Percentiles rank a stretch among this genome's conserved stretches.
These are phyloP conservation scores for Drosophila tristis DNA, from an alignment of 1,140 invertebrate species.

Conservation along the genomic window DNA sequence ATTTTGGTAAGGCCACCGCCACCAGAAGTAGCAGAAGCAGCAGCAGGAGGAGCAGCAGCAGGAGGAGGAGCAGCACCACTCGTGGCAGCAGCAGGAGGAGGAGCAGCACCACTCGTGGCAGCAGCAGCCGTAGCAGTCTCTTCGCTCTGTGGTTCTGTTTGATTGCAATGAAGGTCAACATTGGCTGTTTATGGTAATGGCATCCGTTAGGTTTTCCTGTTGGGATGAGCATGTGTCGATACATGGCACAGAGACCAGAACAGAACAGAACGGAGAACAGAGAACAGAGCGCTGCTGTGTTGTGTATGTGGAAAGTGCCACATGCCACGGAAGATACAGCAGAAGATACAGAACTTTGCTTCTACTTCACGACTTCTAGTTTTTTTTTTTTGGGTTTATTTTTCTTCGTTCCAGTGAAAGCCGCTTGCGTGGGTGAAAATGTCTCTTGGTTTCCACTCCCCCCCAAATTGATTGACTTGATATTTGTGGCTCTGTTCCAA, in stretches of 20 bases:
- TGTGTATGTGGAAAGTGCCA: slow-evolving; percentile 12
- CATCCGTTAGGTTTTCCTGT: slow-evolving; percentile 81
- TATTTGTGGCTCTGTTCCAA: not conserved
- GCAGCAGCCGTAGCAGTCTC: slow-evolving; percentile 29
- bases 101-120: slow-evolving; percentile 5
- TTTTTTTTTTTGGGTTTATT: not conserved
- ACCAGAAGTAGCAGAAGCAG: slow-evolving; percentile 33
- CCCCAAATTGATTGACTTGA: not conserved
- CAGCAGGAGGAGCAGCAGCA: too few species aligned
- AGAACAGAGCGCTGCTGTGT: not conserved
- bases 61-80: too few species aligned
- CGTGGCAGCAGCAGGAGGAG: not conserved
- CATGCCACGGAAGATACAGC: slow-evolving; percentile 15
- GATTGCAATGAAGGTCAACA: slow-evolving; percentile 80
- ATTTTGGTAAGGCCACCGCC: slow-evolving; percentile 63
- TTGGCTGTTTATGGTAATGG: slow-evolving; percentile 78
- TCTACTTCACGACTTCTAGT: not conserved
- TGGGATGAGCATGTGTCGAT: slow-evolving; percentile 71
- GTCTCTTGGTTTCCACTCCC: too few species aligned
- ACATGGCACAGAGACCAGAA: slow-evolving; percentile 20
- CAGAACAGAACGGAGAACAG: not conserved
- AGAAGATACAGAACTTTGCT: not conserved
- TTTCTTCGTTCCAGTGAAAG: slow-evolving; percentile 29
- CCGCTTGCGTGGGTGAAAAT: slow-evolving; percentile 28
- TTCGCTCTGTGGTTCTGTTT: slow-evolving; percentile 47